These are phyloP conservation scores for Loxodonta africana DNA, from an alignment of 2,113 vertebrate species.

Conservation along the genomic window DNA sequence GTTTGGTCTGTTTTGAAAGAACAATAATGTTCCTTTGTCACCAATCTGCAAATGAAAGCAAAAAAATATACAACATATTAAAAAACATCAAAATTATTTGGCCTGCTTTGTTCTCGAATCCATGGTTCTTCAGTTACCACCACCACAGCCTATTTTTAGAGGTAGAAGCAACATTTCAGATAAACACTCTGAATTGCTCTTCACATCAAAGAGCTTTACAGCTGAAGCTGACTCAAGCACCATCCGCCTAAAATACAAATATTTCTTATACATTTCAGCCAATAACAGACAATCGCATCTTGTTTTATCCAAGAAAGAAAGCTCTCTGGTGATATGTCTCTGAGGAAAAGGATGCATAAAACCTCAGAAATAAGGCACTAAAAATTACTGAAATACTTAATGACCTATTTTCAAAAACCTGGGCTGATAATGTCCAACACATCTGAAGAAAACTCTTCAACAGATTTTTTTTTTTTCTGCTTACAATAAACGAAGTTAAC, in stretches of 20 bases:
- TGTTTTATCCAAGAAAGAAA: not conserved
- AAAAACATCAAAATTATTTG: slow-evolving; percentile 29
- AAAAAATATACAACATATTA: not conserved
- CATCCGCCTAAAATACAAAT: not conserved
- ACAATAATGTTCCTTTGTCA: not conserved
- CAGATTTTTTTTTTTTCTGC: not conserved
- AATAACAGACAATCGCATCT: not conserved
- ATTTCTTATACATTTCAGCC: not conserved
- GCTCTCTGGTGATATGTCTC: not conserved
- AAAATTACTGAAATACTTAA: slow-evolving; percentile 46
- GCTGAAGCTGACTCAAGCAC: not conserved
- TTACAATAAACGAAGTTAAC: not conserved
- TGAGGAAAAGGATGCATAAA: not conserved
- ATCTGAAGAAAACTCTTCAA: slow-evolving; percentile 1
- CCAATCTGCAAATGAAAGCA: slow-evolving; percentile 15
- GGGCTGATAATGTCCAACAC: not conserved
- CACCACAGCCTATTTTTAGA: not conserved
- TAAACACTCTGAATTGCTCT: not conserved
- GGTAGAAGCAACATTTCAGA: not conserved
- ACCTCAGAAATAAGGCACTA: not conserved
- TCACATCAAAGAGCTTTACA: not conserved
- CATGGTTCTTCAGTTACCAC: not conserved
- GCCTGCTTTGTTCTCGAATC: not conserved
- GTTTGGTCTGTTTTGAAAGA: slow-evolving; percentile 17
- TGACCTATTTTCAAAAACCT: not conserved